phyloP scores from a whole-genome alignment of 2,888 invertebrate genomes.

The Caenorhabditis sinica region DNA sequence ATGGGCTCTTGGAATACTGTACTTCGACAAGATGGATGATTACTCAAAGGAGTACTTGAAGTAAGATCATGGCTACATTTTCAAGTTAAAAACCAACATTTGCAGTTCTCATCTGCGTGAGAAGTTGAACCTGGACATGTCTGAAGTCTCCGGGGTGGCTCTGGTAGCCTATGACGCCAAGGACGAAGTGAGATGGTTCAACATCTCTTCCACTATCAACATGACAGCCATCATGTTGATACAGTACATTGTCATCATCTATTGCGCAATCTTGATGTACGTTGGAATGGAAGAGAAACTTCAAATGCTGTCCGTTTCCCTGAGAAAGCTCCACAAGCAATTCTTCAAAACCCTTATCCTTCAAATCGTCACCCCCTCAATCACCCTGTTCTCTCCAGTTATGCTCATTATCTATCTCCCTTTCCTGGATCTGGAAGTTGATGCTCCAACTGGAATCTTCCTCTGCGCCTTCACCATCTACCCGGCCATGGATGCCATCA shows the following conservation, averaged over 20 bases:
- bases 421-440: slow-evolving; percentile 1
- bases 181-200: slow-evolving; percentile 14
- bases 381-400: slow-evolving; percentile 33
- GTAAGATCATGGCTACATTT: background rate
- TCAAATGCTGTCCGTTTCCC: background rate
- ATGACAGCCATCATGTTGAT: slow-evolving; percentile 29
- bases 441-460: slow-evolving; percentile 37
- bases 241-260: slow-evolving; percentile 37
- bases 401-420: slow-evolving; percentile 34
- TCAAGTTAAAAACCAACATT: background rate
- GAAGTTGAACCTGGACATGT: background rate
- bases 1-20: background rate
- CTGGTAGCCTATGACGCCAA: slow-evolving; percentile 9
- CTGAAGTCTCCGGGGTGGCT: slow-evolving; percentile 21
- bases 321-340: slow-evolving; percentile 32
- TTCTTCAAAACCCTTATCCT: slow-evolving; percentile 20
- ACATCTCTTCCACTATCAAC: background rate
- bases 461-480: slow-evolving; percentile 16
- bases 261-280: slow-evolving; percentile 24
- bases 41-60: slow-evolving; percentile 17
- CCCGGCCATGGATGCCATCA: slow-evolving; percentile 26
- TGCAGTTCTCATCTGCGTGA: background rate
- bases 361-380: slow-evolving; percentile 19
- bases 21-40: slow-evolving; percentile 14
- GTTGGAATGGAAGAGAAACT: slow-evolving; percentile 27